Base-by-base conservation (phyloP, 2,113 vertebrate genomes). In the Tachysurus vachellii region DNA sequence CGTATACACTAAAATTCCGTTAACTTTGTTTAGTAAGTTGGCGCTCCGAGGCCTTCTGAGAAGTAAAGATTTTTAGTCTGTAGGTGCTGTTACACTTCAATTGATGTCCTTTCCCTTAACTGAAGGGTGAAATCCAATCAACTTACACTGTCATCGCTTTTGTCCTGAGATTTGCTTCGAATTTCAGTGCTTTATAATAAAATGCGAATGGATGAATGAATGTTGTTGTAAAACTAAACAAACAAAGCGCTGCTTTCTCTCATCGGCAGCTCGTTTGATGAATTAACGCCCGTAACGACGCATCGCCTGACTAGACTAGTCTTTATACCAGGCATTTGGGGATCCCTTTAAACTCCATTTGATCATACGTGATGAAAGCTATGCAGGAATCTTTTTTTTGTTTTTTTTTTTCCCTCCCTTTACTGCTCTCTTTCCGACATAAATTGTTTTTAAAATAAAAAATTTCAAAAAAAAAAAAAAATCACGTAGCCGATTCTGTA, bases 261-360 rank as follows among this genome's bases (percentile, higher is more conserved):
- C 80, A 76, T 31, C 71, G 80, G 89, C 86, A 86, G 86, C 89
- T 83, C 70, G 64, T 86, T 47, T 26, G 19, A 83, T 28, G 0
- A 31, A 82, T 70, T 71, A 84, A 54, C 73, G 84, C 83, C 70
- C 77, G 62, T 85, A 59, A 66, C 7, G 81, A 87, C 57, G 73
- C 80, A 75, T 82, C 82, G 83, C 83, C 86, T 85, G 88, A 89
- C 76, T 87, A 73, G 83, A 76, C 70, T 83, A 44, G 73, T 84
- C 31, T 88, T 76, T 88, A 84, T 59, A 85, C 80, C 21, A 68
- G 83, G 80, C 86, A 53, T 71, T 21, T 36, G 77, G 87, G 87
- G 85, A 88, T 90, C 89, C 89, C 89, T 90, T 90, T 90, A 90
- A 90, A 86, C 82, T 76, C 59, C 89, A 90, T 88, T 82, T 4